Base-by-base conservation (phyloP, 2,888 invertebrate genomes). In the Blastobasis adustella region DNA sequence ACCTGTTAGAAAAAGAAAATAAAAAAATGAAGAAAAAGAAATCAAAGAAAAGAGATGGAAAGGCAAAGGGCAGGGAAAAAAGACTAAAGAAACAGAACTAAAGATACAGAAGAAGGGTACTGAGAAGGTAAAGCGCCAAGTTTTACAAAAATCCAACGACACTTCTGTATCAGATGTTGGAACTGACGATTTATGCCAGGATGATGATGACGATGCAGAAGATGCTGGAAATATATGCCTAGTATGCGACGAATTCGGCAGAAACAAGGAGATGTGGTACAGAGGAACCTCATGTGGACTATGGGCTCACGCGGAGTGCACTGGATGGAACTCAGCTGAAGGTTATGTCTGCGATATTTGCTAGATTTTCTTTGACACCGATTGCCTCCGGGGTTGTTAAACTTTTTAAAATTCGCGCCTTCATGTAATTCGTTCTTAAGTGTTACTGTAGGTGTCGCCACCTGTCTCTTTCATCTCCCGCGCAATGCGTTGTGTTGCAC, bases 331-430 rank as follows among this genome's bases (percentile, higher is more conserved):
- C 3, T 55, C 55, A 40, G 41, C 41, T 6, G 41, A 40, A 40
- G 9, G 9, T 9, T 40, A 8, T 40, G 6, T 40, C 6, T 40
- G 41, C 9, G 41, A 40, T 40, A 8, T 40, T 1, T 40, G 41
- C 41, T 59, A 60, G 55, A 52, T 56, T 59, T 58, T 55, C 39
- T 56, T 59, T 62, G 62, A 66, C 52, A 52, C 52, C 52, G 36
- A 61, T 63, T 61, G 52, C 57, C 60, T 59, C 8, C 59, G 62
- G 50, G n/a, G n/a, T n/a, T n/a, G n/a, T n/a, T n/a, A n/a, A n/a
- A n/a, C n/a, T n/a, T n/a, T n/a, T n/a, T n/a, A n/a, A n/a, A n/a
- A n/a, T n/a, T n/a, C n/a, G n/a, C n/a, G n/a, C n/a, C n/a, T n/a
- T n/a, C n/a, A n/a, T n/a, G n/a, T n/a, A n/a, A n/a, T n/a, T n/a